phyloP scores from a whole-genome alignment of 2,888 invertebrate genomes.

The Pandemis corylana region DNA sequence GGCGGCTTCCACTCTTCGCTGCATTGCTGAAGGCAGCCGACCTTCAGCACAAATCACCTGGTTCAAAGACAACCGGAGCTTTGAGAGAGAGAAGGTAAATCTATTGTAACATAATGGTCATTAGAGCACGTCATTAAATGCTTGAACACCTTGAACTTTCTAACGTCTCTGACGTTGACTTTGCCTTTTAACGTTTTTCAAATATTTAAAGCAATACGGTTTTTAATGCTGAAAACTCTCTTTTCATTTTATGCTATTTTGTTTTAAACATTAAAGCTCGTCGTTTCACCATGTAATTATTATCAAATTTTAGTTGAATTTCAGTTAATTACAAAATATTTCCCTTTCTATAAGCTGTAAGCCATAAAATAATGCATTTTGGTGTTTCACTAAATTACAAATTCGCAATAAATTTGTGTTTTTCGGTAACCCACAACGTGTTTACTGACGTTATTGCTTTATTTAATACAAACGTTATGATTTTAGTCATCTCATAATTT shows the following conservation, averaged over 20 bases:
- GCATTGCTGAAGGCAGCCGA: conserved; percentile 93
- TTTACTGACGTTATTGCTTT: background rate
- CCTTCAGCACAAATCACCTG: conserved; percentile 93
- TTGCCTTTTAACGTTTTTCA: no score
- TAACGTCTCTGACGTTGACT: no score
- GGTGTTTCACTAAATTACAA: background rate
- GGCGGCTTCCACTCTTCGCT: conserved; percentile 90
- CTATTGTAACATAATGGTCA: no score
- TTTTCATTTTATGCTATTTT: no score
- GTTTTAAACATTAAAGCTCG: no score
- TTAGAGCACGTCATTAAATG: background rate
- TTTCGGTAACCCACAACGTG: background rate
- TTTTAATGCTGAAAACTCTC: no score
- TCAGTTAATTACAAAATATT: no score
- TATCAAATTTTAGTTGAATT: no score
- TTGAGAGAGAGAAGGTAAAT: conserved; percentile 89
- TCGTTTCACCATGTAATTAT: no score
- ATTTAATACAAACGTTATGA: background rate
- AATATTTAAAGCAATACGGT: no score
- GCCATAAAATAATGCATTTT: background rate
- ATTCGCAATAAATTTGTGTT: background rate
- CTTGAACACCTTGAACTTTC: no score
- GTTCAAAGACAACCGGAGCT: conserved; percentile 91
- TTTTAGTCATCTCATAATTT: background rate
- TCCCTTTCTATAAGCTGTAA: no score